Conservation (phyloP, 2,113 vertebrate genomes). For the Leptobrachium leishanense region DNA sequence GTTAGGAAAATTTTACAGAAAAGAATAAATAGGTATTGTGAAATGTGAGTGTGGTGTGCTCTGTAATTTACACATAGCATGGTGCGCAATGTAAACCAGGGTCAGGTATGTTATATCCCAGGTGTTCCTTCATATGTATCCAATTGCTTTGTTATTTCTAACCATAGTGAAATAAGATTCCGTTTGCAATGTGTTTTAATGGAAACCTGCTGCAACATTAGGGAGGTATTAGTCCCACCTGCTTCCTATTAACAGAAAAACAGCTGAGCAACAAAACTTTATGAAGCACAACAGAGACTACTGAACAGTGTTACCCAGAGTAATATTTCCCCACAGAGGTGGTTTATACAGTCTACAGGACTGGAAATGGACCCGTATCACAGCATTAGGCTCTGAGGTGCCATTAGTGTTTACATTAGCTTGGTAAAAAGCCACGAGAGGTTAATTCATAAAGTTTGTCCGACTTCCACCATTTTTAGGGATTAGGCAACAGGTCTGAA, state of each 20-base stretch:
- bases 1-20: too few species aligned
- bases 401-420: conserved; percentile 27
- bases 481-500: neutral
- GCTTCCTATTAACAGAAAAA: conserved; percentile 39
- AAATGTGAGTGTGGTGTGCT: neutral
- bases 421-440: conserved; percentile 25
- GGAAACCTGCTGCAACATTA: conserved; percentile 35
- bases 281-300: conserved; percentile 49
- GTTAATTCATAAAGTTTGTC: neutral
- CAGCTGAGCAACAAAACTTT: conserved; percentile 46
- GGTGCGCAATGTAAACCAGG: neutral
- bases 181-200: conserved; percentile 12
- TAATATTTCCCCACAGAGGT: conserved; percentile 34
- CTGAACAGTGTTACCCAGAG: conserved; percentile 14
- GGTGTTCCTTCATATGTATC: neutral
- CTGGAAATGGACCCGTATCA: conserved; percentile 40
- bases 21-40: too few species aligned
- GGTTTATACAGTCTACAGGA: conserved; percentile 5
- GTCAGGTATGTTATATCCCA: neutral
- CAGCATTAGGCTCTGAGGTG: conserved; percentile 8
- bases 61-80: neutral
- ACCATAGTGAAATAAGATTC: conserved; percentile 19
- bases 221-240: conserved; percentile 39
- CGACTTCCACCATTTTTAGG: neutral
- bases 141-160: conserved; percentile 16